A percentile compares a stretch with the other conserved stretches of the same genome.
Evolutionary conservation across 1,140 invertebrate species (phyloP).

Genomic region (Nasonia longicornis): DNA sequence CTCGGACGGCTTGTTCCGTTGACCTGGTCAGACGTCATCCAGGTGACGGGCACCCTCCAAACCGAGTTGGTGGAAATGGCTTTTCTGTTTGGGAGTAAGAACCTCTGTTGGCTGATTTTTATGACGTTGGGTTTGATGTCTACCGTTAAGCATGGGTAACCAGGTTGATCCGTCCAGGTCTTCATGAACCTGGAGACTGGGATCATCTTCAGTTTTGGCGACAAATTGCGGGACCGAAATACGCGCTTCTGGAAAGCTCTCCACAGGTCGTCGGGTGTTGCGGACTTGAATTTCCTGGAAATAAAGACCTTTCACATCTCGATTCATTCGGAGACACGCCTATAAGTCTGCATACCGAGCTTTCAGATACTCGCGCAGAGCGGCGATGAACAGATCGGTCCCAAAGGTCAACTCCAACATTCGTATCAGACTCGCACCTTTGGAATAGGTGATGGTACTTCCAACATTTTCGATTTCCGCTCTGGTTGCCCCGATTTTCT

Average conservation of each 20-base stretch:
- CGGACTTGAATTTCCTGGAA: slow-evolving; percentile 67
- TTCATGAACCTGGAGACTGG: slow-evolving; percentile 72
- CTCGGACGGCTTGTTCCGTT: slow-evolving; percentile 65
- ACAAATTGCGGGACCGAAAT: slow-evolving; percentile 50
- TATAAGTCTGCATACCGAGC: slow-evolving; percentile 62
- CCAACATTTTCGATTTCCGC: slow-evolving; percentile 75
- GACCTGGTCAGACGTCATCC: slow-evolving; percentile 64
- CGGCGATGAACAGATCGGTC: slow-evolving; percentile 73
- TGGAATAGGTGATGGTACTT: slow-evolving; percentile 80
- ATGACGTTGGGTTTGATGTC: slow-evolving; percentile 65
- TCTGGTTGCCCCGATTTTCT: slow-evolving; percentile 55
- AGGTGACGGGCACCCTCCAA: slow-evolving; percentile 77
- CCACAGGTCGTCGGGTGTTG: slow-evolving; percentile 75
- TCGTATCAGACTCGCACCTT: slow-evolving; percentile 77
- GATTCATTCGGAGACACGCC: slow-evolving; percentile 49
- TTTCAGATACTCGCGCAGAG: slow-evolving; percentile 71
- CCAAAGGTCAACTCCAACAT: slow-evolving; percentile 84
- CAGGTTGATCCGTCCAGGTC: slow-evolving; percentile 81
- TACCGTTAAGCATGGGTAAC: slow-evolving; percentile 79
- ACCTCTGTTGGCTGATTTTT: slow-evolving; percentile 68
- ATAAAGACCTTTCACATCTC: slow-evolving; percentile 61
- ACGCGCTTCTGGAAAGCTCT: slow-evolving; percentile 70
- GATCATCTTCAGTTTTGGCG: slow-evolving; percentile 53
- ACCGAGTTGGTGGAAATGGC: slow-evolving; percentile 38
- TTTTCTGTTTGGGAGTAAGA: slow-evolving; percentile 61